Evolutionary conservation across 2,888 invertebrate genomes (phyloP).

Genomic region (Diachrysia chrysitis): DNA sequence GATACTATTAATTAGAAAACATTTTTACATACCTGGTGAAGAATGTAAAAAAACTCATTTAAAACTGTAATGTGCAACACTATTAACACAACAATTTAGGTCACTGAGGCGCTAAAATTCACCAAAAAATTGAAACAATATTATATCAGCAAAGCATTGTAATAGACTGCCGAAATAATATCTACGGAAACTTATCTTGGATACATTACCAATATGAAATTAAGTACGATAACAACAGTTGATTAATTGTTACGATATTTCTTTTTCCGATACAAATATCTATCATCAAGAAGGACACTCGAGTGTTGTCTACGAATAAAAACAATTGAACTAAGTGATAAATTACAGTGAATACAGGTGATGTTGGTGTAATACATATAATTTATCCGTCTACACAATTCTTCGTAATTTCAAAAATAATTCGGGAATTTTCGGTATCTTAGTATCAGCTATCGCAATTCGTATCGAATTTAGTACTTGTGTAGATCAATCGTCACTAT

Average conservation of each 20-base stretch:
- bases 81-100: slow-evolving; percentile 18
- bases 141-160: slow-evolving; percentile 62
- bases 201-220: slow-evolving; percentile 65
- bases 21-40: slow-evolving; percentile 63
- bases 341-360: neutral
- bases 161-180: slow-evolving; percentile 65
- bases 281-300: slow-evolving; percentile 3
- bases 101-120: slow-evolving; percentile 33
- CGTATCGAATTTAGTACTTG: neutral
- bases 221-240: slow-evolving; percentile 60
- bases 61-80: slow-evolving; percentile 28
- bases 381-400: slow-evolving; percentile 15
- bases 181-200: slow-evolving; percentile 63
- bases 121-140: slow-evolving; percentile 55
- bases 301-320: slow-evolving; percentile 5
- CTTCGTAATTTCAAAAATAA: neutral
- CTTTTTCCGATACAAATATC: slow-evolving; percentile 17
- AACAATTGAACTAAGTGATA: slow-evolving; percentile 2
- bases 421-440: neutral
- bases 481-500: neutral
- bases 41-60: slow-evolving; percentile 67
- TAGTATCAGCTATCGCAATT: neutral
- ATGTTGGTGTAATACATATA: neutral
- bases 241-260: slow-evolving; percentile 59
- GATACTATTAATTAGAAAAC: slow-evolving; percentile 12